phyloP scores from a whole-genome alignment of 2,888 invertebrate genomes.

The Cephus spinipes region DNA sequence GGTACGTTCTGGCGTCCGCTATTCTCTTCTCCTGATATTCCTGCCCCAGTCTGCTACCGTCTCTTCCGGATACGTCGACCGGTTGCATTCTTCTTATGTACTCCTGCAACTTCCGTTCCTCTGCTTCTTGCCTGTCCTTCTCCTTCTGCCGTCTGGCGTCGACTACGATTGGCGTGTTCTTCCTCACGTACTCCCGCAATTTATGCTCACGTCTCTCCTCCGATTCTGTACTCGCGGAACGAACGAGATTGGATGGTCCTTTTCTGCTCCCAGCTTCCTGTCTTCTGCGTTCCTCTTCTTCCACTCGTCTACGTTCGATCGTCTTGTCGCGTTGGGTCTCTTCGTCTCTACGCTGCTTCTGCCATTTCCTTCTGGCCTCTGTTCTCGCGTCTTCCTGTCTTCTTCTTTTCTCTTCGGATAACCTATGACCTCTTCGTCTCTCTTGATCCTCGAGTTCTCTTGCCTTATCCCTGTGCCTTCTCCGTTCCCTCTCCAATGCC shows the following conservation, averaged over 20 bases:
- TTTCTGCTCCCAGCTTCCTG: constrained; percentile 10
- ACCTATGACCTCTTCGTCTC: constrained; percentile 19
- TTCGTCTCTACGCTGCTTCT: constrained; percentile 15
- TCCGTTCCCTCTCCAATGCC: constrained; percentile 23
- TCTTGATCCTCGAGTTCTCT: constrained; percentile 11
- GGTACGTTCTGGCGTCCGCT: neutral
- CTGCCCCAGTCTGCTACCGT: neutral
- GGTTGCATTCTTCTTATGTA: constrained; percentile 53
- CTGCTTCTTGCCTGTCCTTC: constrained; percentile 22
- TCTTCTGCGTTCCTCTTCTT: constrained; percentile 15
- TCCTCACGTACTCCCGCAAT: no score
- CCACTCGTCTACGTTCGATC: constrained; percentile 5
- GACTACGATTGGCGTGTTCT: neutral
- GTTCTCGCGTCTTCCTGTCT: constrained; percentile 11
- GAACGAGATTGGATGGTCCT: neutral
- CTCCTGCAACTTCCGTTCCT: constrained; percentile 47
- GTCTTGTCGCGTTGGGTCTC: neutral
- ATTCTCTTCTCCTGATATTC: neutral
- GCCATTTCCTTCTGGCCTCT: constrained; percentile 2
- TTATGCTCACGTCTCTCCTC: neutral
- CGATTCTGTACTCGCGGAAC: neutral
- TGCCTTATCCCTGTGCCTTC: neutral
- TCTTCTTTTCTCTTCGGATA: constrained; percentile 30
- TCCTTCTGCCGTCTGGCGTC: constrained; percentile 6
- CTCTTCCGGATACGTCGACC: constrained; percentile 28